These are phyloP conservation scores for Callyntrura sp. DNA, from an alignment of 2,888 invertebrate species.

Conservation along the genomic window DNA sequence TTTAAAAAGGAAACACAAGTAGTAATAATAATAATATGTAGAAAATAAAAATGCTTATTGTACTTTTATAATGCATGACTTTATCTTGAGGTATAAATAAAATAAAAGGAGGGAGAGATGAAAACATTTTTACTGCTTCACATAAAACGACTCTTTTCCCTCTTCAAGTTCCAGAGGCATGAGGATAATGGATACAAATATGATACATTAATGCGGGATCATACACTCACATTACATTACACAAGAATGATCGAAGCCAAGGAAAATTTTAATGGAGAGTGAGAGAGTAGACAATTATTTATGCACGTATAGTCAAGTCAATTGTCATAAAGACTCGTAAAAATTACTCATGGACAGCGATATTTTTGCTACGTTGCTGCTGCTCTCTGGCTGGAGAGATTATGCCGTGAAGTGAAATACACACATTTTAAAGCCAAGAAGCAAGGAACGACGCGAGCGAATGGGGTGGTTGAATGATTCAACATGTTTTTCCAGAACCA, in stretches of 20 bases:
- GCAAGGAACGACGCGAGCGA: neutral
- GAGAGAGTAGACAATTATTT: conserved; percentile 27
- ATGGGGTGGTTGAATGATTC: neutral
- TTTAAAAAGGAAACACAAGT: neutral
- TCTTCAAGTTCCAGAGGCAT: conserved; percentile 49
- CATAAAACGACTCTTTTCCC: conserved; percentile 41
- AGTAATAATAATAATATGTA: neutral
- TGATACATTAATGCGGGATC: conserved; percentile 70
- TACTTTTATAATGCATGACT: conserved; percentile 37
- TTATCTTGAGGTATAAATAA: conserved; percentile 46
- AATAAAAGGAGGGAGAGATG: conserved; percentile 19
- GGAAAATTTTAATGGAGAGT: neutral
- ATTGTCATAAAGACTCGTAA: conserved; percentile 50
- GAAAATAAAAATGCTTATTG: neutral
- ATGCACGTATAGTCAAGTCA: conserved; percentile 55
- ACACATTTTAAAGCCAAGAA: neutral
- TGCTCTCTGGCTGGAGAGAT: too few relatives aligned
- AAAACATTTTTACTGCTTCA: conserved; percentile 45
- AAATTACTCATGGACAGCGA: neutral
- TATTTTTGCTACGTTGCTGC: neutral
- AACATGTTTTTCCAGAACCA: conserved; percentile 48
- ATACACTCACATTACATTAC: conserved; percentile 15
- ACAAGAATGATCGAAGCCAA: neutral
- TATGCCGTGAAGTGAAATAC: neutral
- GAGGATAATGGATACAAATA: conserved; percentile 41